Percentiles rank a stretch among this genome's conserved stretches.
Conservation (phyloP, 2,888 invertebrate genomes). For the Oxytorus armatus region DNA sequence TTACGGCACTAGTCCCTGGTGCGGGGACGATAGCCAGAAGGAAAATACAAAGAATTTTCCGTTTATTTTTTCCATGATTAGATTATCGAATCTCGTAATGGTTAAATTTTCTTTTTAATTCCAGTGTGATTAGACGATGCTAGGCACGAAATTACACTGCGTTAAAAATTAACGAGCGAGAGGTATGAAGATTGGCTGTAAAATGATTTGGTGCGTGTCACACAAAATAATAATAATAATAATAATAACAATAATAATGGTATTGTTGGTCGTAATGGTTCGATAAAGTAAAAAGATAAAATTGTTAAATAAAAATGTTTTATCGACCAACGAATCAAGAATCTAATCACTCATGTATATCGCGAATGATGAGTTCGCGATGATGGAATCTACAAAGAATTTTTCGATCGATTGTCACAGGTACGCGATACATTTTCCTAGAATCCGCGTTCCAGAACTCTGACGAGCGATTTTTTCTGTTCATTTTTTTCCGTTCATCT, state of each 20-base stretch:
- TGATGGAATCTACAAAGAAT: constrained; percentile 52
- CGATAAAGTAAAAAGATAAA: constrained; percentile 22
- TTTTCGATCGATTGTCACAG: constrained; percentile 35
- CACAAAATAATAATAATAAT: too few species aligned
- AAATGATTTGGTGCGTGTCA: too few species aligned
- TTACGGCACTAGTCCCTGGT: too few species aligned
- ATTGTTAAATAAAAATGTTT: constrained; percentile 34
- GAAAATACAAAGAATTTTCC: too few species aligned
- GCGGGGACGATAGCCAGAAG: too few species aligned
- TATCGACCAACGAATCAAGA: not conserved
- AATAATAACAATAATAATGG: too few species aligned
- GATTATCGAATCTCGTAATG: not conserved
- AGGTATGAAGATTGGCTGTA: too few species aligned
- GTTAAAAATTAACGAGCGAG: too few species aligned
- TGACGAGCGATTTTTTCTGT: not conserved
- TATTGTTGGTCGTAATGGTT: constrained; percentile 3
- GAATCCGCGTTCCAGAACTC: constrained; percentile 36
- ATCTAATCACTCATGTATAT: not conserved
- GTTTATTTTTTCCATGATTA: not conserved
- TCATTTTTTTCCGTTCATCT: too few species aligned
- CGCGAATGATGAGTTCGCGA: constrained; percentile 19
- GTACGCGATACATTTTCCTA: not conserved
- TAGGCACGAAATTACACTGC: too few species aligned
- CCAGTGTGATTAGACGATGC: too few species aligned
- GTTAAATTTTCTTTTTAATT: too few species aligned